Percentiles rank a stretch among this genome's conserved stretches.
phyloP scores from a whole-genome alignment of 2,888 invertebrate genomes.

The Diadegma fenestrale region DNA sequence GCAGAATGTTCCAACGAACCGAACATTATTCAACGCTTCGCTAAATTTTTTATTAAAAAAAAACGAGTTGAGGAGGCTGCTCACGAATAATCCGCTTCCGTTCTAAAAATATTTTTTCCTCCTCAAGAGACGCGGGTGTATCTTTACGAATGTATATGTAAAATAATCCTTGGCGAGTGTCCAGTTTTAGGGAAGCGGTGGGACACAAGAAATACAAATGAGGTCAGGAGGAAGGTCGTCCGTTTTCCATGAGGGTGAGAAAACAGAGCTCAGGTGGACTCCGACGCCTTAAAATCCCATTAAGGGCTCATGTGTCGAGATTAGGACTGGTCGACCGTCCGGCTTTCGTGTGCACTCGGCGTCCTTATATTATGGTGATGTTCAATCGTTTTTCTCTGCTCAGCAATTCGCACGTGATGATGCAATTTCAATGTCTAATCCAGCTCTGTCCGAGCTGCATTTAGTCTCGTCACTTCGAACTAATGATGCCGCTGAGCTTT shows the following conservation, averaged over 20 bases:
- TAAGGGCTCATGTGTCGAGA: conserved; percentile 84
- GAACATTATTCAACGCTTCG: background rate
- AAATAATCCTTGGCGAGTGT: conserved; percentile 30
- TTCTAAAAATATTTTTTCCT: background rate
- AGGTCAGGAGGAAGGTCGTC: conserved; percentile 72
- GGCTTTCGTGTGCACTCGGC: conserved; percentile 76
- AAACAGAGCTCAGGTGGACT: conserved; percentile 81
- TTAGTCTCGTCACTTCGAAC: background rate
- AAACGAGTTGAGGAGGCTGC: too few relatives aligned
- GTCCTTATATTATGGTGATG: conserved; percentile 83
- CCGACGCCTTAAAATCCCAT: conserved; percentile 84
- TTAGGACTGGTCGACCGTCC: conserved; percentile 78
- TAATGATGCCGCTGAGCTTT: background rate
- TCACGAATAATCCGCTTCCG: background rate
- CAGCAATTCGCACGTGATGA: background rate
- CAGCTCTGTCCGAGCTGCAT: background rate
- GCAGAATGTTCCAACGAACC: too few relatives aligned
- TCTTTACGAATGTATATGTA: background rate
- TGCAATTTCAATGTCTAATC: background rate
- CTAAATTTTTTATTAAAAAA: background rate
- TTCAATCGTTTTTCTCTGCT: conserved; percentile 47
- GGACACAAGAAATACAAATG: conserved; percentile 79
- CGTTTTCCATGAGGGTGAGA: conserved; percentile 61
- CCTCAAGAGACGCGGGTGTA: background rate
- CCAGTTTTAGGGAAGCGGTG: conserved; percentile 40